Percentiles rank a stretch among this genome's conserved stretches.
Evolutionary conservation across 2,888 invertebrate species (phyloP).

Genomic region (Bombylius discolor): DNA sequence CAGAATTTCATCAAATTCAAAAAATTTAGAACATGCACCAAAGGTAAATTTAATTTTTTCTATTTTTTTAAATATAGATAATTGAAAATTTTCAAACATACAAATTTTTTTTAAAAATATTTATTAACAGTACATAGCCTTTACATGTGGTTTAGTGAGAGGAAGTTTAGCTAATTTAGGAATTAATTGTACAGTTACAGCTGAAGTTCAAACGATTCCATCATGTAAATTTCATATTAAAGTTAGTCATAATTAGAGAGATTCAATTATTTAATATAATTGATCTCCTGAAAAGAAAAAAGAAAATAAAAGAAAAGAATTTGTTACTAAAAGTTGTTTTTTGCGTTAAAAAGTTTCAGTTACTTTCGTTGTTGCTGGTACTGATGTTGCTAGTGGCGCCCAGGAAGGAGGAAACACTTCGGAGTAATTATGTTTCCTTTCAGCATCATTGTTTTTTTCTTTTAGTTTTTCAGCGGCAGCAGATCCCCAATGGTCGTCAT

Average conservation of each 20-base stretch:
- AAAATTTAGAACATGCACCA: constrained; percentile 84
- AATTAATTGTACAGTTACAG: constrained; percentile 86
- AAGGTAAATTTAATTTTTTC: constrained; percentile 41
- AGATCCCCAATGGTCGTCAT: no score
- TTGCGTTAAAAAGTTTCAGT: no score
- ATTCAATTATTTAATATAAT: not conserved
- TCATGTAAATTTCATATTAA: constrained; percentile 86
- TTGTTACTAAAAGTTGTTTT: no score
- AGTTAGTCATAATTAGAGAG: constrained; percentile 64
- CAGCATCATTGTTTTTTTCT: no score
- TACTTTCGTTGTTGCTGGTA: no score
- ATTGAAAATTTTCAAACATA: no score
- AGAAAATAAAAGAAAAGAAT: no score
- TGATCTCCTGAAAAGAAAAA: no score
- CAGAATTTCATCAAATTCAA: constrained; percentile 75
- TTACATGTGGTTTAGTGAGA: constrained; percentile 89
- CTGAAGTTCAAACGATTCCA: constrained; percentile 86
- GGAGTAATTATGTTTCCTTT: no score
- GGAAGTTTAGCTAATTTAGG: constrained; percentile 92
- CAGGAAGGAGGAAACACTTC: no score
- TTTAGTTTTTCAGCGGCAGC: no score
- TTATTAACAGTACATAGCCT: constrained; percentile 64
- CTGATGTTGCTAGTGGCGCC: no score
- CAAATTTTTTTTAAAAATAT: constrained; percentile 4
- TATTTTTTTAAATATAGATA: not conserved